These are phyloP conservation scores for Trogon melanurus DNA, from an alignment of 2,113 vertebrate genomes.

Conservation along the genomic window DNA sequence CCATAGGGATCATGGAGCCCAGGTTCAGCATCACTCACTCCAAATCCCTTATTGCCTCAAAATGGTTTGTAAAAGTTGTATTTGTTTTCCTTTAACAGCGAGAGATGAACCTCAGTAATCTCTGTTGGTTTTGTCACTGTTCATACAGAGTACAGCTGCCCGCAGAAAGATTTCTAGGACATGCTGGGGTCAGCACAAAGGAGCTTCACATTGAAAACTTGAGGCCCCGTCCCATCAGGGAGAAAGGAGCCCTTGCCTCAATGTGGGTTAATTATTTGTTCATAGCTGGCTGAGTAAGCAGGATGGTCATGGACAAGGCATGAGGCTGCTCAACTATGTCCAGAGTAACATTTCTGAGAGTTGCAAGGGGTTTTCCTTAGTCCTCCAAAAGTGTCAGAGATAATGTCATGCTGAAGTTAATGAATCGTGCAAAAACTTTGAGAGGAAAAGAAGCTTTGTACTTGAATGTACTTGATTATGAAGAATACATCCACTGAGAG, in stretches of 20 bases:
- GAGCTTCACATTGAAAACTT: background rate
- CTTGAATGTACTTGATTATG: rapidly evolving
- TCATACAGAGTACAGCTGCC: background rate
- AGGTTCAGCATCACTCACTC: background rate
- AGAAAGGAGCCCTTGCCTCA: background rate
- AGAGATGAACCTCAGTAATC: background rate
- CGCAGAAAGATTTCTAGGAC: slow-evolving; percentile 2
- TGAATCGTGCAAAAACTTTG: rapidly evolving
- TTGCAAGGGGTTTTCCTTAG: background rate
- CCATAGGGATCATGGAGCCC: background rate
- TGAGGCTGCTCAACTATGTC: background rate
- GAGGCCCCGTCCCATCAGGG: background rate
- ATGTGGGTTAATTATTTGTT: slow-evolving; percentile 28
- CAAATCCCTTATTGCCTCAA: background rate
- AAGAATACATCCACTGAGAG: background rate
- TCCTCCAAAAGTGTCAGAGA: background rate
- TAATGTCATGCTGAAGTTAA: background rate
- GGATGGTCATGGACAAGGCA: background rate
- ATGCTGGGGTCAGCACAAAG: background rate
- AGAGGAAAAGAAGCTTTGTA: background rate
- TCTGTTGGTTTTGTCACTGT: background rate
- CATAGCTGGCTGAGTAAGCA: background rate
- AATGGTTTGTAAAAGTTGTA: background rate
- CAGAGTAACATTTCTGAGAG: background rate
- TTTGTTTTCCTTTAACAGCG: background rate